Percentiles rank a stretch among this genome's conserved stretches.
Conservation (phyloP, 2,113 vertebrate species). For the Elephas maximus region DNA sequence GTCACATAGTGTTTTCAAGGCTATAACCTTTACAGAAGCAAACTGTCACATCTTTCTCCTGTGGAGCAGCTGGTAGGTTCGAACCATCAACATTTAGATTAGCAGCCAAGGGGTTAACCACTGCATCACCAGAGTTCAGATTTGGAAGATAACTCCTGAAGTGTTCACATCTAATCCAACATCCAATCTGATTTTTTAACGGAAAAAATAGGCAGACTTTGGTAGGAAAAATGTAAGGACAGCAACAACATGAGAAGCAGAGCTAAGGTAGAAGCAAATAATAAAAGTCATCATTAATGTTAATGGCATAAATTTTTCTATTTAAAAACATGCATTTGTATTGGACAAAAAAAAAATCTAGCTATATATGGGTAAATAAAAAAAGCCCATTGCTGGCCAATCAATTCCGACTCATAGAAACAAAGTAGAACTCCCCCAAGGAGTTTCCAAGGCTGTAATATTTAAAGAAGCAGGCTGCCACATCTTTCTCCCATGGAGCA, state of each 20-base stretch:
- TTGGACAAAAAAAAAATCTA: background rate
- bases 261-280: background rate
- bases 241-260: background rate
- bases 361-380: background rate
- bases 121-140: background rate
- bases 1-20: background rate
- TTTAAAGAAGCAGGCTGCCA: background rate
- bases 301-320: background rate
- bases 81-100: background rate
- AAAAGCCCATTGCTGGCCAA: background rate
- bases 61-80: background rate
- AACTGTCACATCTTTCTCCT: background rate
- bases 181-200: background rate
- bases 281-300: background rate
- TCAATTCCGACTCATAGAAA: background rate
- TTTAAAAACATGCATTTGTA: background rate
- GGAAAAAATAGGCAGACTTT: background rate
- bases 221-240: background rate
- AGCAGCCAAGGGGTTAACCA: background rate
- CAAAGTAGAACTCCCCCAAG: background rate
- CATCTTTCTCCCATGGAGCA: background rate
- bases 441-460: background rate
- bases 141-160: background rate
- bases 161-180: background rate
- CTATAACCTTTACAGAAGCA: background rate